These are phyloP conservation scores for Halichoeres trimaculatus DNA, from an alignment of 2,113 vertebrate species.

Conservation along the genomic window DNA sequence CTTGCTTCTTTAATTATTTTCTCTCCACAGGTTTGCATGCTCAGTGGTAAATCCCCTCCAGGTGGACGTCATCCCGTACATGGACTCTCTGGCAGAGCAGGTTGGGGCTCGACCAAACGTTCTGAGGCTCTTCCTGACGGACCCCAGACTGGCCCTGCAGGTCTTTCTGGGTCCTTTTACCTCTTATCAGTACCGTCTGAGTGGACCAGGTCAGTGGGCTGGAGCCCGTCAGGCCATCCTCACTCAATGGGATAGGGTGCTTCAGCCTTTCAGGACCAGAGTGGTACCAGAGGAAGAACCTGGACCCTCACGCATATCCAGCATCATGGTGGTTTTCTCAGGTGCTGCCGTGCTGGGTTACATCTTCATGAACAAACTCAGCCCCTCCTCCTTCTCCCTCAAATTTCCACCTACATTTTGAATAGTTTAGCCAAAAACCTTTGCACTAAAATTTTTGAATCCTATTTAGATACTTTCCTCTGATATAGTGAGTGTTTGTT, in stretches of 20 bases:
- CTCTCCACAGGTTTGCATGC: constrained; percentile 46
- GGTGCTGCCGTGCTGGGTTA: constrained; percentile 37
- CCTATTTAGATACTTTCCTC: no score
- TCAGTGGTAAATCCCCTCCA: constrained; percentile 80
- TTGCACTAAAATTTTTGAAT: no score
- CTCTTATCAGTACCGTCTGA: constrained; percentile 89
- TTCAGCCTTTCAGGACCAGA: constrained; percentile 86
- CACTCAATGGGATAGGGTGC: constrained; percentile 87
- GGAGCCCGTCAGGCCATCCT: constrained; percentile 89
- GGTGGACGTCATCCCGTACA: constrained; percentile 81
- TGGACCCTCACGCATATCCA: background rate
- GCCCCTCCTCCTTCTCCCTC: background rate
- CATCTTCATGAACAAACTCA: constrained; percentile 13
- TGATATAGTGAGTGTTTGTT: no score
- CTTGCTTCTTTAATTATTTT: background rate
- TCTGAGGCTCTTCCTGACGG: constrained; percentile 80
- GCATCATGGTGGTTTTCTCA: constrained; percentile 22
- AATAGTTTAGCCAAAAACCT: no score
- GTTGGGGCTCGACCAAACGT: constrained; percentile 85
- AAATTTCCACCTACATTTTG: no score
- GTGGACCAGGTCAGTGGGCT: constrained; percentile 86
- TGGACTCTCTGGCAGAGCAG: constrained; percentile 82
- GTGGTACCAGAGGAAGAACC: constrained; percentile 57
- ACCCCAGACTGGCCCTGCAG: constrained; percentile 84
- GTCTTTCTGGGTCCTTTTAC: constrained; percentile 88